Evolutionary conservation across 2,113 vertebrate genomes (phyloP).

Genomic region (Campylomormyrus tamandua): DNA sequence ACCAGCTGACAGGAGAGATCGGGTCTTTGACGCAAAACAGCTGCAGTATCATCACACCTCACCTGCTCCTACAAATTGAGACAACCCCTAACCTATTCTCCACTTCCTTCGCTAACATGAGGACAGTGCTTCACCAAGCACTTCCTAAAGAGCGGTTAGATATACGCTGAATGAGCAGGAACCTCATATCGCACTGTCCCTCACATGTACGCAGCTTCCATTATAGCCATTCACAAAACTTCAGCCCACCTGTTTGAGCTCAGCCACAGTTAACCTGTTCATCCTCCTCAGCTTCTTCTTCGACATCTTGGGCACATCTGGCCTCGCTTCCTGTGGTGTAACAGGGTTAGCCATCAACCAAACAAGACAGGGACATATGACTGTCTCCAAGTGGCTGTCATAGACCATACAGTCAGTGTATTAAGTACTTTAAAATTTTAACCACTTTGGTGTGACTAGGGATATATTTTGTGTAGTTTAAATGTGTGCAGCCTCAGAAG

Average conservation of each 20-base stretch:
- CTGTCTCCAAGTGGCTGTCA: background rate
- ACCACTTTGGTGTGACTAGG: background rate
- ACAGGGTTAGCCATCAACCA: background rate
- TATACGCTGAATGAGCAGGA: background rate
- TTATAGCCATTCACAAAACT: background rate
- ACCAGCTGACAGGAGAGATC: constrained; percentile 61
- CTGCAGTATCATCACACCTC: background rate
- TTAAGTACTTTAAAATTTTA: background rate
- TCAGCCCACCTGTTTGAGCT: constrained; percentile 81
- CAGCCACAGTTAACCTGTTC: constrained; percentile 87
- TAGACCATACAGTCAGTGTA: background rate
- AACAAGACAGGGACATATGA: background rate
- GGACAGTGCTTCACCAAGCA: background rate
- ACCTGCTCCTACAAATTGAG: background rate
- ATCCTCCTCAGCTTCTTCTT: constrained; percentile 92
- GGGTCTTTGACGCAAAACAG: background rate
- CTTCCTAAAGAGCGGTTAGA: background rate
- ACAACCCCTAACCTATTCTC: background rate
- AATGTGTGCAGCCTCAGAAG: background rate
- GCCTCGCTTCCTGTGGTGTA: constrained; percentile 65
- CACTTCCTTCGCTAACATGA: background rate
- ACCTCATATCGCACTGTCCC: background rate
- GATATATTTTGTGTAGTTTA: background rate
- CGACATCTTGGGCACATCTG: constrained; percentile 78
- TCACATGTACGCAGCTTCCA: background rate